Evolutionary conservation across 1,140 invertebrate genomes (phyloP).

Genomic region (Drosophila erecta): DNA sequence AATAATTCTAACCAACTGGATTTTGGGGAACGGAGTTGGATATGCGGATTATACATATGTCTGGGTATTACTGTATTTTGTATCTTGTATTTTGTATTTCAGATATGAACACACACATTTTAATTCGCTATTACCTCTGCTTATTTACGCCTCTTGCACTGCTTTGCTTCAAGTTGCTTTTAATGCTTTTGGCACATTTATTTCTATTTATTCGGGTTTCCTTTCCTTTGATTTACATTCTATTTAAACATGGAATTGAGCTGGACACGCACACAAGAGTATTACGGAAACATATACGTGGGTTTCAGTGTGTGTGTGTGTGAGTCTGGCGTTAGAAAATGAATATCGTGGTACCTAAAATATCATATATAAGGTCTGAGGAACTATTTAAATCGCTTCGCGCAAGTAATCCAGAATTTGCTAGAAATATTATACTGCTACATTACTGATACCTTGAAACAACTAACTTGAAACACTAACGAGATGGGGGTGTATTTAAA

Average conservation of each 20-base stretch:
- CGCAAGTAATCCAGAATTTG: too few species aligned
- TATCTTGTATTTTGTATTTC: conserved; percentile 14
- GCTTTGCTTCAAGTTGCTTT: conserved; percentile 33
- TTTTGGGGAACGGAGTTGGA: conserved; percentile 7
- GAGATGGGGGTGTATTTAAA: too few species aligned
- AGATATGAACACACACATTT: conserved; percentile 41
- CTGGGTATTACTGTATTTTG: conserved; percentile 33
- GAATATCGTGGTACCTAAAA: too few species aligned
- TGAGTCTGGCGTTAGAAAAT: neutral
- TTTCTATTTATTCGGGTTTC: conserved; percentile 47
- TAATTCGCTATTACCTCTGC: conserved; percentile 28
- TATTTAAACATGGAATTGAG: conserved; percentile 60
- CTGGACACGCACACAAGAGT: conserved; percentile 40
- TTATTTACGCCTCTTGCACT: conserved; percentile 4
- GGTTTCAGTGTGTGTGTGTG: neutral
- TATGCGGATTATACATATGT: conserved; percentile 48
- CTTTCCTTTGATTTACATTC: conserved; percentile 36
- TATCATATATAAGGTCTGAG: too few species aligned
- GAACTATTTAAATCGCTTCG: too few species aligned
- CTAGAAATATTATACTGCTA: too few species aligned
- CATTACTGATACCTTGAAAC: too few species aligned
- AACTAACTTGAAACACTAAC: too few species aligned
- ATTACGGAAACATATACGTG: conserved; percentile 19
- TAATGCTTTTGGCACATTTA: conserved; percentile 53
- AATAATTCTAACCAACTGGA: conserved; percentile 3